Conservation (phyloP, 2,797 vertebrate species). For the Hirundo rustica region DNA sequence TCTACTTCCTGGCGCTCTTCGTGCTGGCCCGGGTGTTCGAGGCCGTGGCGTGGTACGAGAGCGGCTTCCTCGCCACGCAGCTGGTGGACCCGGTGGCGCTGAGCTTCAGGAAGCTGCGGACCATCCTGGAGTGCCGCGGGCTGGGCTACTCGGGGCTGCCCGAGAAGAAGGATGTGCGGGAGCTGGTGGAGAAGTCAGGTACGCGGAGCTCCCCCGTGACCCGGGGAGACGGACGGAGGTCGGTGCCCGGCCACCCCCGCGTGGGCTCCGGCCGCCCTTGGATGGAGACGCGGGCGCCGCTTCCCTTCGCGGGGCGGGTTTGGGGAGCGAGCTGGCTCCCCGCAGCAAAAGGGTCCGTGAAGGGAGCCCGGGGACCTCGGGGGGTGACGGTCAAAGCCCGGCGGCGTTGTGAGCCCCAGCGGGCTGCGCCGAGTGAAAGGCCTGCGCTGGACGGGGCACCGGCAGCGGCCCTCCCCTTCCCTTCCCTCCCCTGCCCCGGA, state of each 20-base stretch:
- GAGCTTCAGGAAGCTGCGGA: slow-evolving; percentile 91
- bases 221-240: background rate
- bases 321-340: background rate
- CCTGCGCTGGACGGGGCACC: background rate
- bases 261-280: background rate
- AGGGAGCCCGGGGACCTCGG: background rate
- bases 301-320: background rate
- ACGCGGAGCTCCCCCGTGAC: background rate
- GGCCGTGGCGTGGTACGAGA: slow-evolving; percentile 94
- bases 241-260: background rate
- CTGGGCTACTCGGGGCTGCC: slow-evolving; percentile 89
- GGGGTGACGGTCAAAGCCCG: background rate
- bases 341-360: background rate
- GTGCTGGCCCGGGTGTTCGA: slow-evolving; percentile 91
- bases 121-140: slow-evolving; percentile 92
- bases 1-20: slow-evolving; percentile 92
- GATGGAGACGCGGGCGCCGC: background rate
- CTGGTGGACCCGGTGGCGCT: slow-evolving; percentile 92
- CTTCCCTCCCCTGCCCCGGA: background rate
- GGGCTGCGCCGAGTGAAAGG: background rate
- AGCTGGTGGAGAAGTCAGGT: slow-evolving; percentile 94
- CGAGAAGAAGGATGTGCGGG: slow-evolving; percentile 90
- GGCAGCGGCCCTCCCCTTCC: background rate
- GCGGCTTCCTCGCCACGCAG: slow-evolving; percentile 91
- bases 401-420: background rate